These are phyloP conservation scores for Anthonomus grandis DNA, from an alignment of 1,140 invertebrate genomes.

Conservation along the genomic window DNA sequence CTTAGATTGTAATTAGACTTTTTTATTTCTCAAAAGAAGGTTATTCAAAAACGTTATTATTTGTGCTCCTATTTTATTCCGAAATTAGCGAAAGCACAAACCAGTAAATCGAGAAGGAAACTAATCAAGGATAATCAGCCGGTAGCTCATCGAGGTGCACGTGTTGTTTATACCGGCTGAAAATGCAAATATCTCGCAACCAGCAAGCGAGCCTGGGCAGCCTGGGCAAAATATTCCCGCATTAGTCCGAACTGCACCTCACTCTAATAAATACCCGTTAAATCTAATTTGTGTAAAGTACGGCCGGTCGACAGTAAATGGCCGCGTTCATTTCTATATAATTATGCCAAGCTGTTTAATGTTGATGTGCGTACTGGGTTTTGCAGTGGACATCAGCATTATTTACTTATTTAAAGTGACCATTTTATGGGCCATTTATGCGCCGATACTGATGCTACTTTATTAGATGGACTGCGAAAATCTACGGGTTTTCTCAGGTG, in stretches of 20 bases:
- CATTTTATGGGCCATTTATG: constrained; percentile 15
- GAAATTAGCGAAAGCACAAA: too few relatives aligned
- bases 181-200: constrained; percentile 23
- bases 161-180: constrained; percentile 20
- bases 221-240: constrained; percentile 19
- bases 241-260: constrained; percentile 24
- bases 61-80: too few relatives aligned
- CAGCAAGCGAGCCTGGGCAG: neutral
- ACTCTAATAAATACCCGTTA: constrained; percentile 27
- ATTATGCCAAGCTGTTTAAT: constrained; percentile 25
- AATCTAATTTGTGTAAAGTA: constrained; percentile 31
- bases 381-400: constrained; percentile 18
- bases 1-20: too few relatives aligned
- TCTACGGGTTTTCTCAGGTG: too few relatives aligned
- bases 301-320: constrained; percentile 19
- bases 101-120: too few relatives aligned
- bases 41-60: too few relatives aligned
- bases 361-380: constrained; percentile 26
- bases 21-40: too few relatives aligned
- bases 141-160: constrained; percentile 19
- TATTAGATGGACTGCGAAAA: too few relatives aligned
- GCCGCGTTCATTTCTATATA: constrained; percentile 27
- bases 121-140: too few relatives aligned
- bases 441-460: constrained; percentile 7
- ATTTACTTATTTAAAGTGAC: constrained; percentile 23